Evolutionary conservation across 1,140 invertebrate species (phyloP).

Genomic region (Heliconius hewitsoni): DNA sequence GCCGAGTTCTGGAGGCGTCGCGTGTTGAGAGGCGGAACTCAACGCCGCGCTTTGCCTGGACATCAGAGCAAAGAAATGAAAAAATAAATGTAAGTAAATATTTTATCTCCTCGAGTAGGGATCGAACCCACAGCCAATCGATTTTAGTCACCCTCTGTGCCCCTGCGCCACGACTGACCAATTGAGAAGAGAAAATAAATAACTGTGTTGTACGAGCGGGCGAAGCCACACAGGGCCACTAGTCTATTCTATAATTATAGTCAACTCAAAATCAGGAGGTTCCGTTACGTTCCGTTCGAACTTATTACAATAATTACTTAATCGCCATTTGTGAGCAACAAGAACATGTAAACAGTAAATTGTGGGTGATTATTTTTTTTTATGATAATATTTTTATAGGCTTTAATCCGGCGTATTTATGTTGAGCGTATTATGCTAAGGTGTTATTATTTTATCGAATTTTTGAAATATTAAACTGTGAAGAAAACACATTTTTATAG

Average conservation of each 20-base stretch:
- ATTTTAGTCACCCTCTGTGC: too few species aligned
- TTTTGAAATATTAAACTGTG: background rate
- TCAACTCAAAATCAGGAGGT: conserved; percentile 52
- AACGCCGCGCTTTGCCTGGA: too few species aligned
- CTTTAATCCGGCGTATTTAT: conserved; percentile 3
- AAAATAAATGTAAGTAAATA: too few species aligned
- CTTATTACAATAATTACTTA: conserved; percentile 68
- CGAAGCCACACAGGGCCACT: too few species aligned
- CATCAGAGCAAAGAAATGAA: too few species aligned
- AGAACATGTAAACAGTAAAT: conserved; percentile 27
- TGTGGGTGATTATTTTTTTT: conserved; percentile 23
- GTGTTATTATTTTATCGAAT: conserved; percentile 18
- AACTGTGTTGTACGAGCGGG: too few species aligned
- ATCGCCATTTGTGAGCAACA: conserved; percentile 39
- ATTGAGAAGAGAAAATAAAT: too few species aligned
- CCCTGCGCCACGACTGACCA: too few species aligned
- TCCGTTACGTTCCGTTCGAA: conserved; percentile 53
- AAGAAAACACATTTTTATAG: background rate
- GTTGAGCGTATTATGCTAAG: background rate
- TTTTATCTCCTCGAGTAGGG: too few species aligned
- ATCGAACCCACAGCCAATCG: too few species aligned
- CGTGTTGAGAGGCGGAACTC: too few species aligned
- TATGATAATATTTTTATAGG: conserved; percentile 8
- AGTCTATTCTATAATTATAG: conserved; percentile 39
- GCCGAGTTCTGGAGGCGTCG: too few species aligned